Conservation (phyloP, 2,797 vertebrate genomes). For the Petrocephalus schoutedeni region DNA sequence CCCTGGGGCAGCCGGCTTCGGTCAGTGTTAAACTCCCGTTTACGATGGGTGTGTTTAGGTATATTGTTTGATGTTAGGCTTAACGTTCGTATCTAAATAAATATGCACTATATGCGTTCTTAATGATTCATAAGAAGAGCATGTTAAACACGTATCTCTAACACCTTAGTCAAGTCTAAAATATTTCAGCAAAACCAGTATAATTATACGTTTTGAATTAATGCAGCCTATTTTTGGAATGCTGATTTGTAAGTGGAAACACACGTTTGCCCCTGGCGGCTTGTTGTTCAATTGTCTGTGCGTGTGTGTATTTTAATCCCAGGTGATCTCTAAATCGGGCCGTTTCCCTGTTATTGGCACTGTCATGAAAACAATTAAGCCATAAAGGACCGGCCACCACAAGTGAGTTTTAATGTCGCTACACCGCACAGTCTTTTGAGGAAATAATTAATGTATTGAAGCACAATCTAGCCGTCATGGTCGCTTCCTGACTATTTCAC, state of each 20-base stretch:
- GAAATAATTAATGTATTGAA: neutral
- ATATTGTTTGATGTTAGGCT: neutral
- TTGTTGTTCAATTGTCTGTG: neutral
- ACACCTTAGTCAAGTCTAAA: neutral
- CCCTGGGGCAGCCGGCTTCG: neutral
- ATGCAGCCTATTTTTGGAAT: neutral
- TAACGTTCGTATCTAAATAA: neutral
- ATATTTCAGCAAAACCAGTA: neutral
- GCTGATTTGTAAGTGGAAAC: neutral
- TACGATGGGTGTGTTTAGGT: neutral
- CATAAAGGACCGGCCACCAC: neutral
- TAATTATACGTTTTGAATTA: neutral
- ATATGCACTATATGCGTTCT: neutral
- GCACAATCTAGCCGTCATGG: neutral
- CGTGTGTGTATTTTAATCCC: neutral
- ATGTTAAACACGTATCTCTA: neutral
- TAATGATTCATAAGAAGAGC: neutral
- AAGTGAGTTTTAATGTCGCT: neutral
- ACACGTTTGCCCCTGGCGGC: neutral
- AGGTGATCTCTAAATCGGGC: neutral
- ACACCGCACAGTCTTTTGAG: neutral
- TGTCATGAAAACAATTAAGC: neutral
- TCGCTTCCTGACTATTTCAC: neutral
- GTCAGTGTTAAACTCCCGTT: neutral
- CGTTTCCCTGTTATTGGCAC: neutral